Conservation (phyloP, 1,140 invertebrate genomes). For the Berghia stephanieae region DNA sequence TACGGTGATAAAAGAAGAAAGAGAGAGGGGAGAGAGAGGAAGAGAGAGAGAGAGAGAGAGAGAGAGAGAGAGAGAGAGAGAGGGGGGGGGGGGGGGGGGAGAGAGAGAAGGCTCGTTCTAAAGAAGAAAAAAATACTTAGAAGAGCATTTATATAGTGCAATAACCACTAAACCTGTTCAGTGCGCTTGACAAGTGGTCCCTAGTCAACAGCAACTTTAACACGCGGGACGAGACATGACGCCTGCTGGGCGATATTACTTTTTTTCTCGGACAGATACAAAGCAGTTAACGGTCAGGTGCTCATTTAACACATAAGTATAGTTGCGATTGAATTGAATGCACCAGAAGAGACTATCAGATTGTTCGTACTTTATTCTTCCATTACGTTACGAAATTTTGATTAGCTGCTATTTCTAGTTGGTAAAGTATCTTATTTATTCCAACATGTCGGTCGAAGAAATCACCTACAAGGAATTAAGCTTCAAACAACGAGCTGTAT, state of each 20-base stretch:
- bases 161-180: not conserved
- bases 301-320: too few relatives aligned
- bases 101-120: not conserved
- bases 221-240: not conserved
- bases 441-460: too few relatives aligned
- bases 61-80: conserved; percentile 25
- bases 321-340: too few relatives aligned
- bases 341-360: too few relatives aligned
- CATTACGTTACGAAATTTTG: too few relatives aligned
- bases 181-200: not conserved
- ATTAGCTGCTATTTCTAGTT: too few relatives aligned
- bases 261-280: too few relatives aligned
- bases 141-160: not conserved
- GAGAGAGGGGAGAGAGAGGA: conserved; percentile 19
- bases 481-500: too few relatives aligned
- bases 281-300: too few relatives aligned
- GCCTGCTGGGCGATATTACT: not conserved
- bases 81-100: not conserved
- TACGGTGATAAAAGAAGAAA: not conserved
- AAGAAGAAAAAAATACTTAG: not conserved
- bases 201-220: not conserved
- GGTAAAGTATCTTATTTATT: too few relatives aligned
- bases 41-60: conserved; percentile 29
- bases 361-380: too few relatives aligned
- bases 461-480: too few relatives aligned